Base-by-base conservation (phyloP, 2,113 vertebrate genomes). In the Cygnus buccinator region DNA sequence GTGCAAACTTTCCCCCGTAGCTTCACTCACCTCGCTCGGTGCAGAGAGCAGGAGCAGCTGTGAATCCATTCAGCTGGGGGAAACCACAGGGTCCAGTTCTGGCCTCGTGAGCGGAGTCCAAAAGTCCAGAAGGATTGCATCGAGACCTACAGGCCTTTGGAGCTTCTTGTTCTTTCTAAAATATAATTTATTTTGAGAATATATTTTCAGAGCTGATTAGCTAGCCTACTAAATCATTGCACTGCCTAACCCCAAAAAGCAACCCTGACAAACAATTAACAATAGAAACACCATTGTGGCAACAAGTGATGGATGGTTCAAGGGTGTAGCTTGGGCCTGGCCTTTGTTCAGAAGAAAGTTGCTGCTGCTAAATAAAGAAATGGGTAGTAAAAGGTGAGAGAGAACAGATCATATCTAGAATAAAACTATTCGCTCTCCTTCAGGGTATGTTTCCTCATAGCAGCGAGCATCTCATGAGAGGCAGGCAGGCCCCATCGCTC, bases 261-360 rank as follows among this genome's bases (percentile, higher is more conserved):
- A 94, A 84, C 84, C 82, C 93, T 75, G 93, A 93, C 84, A 96
- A 94, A 97, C 94, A 95, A 94, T 97, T 95, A 96, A 97, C 97
- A 97, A 97, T 97, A 37, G 97, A 68, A 95, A 88, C 94, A 95
- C 75, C 87, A 94, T 43, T 91, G 94, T 95, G 84, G 89, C 92
- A 92, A 93, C n/a, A 28, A 82, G 88, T 97, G 97, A 97, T 97
- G 91, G 91, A 97, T 97, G 93, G 76, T 63, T 80, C 90, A 20
- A 90, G 95, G 97, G 96, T 91, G 95, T 76, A 96, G 92, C 93
- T 91, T 76, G 84, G 87, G 84, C 90, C 63, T 50, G 4, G 73
- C 74, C 96, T 97, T 97, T 97, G 97, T 97, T 97, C 74, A 80
- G 89, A 81, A 95, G 93, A 97, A 95, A 94, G 90, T 54, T 93